Percentiles rank a stretch among this genome's conserved stretches.
Evolutionary conservation across 2,888 invertebrate genomes (phyloP).

Genomic region (Xanthia togata): DNA sequence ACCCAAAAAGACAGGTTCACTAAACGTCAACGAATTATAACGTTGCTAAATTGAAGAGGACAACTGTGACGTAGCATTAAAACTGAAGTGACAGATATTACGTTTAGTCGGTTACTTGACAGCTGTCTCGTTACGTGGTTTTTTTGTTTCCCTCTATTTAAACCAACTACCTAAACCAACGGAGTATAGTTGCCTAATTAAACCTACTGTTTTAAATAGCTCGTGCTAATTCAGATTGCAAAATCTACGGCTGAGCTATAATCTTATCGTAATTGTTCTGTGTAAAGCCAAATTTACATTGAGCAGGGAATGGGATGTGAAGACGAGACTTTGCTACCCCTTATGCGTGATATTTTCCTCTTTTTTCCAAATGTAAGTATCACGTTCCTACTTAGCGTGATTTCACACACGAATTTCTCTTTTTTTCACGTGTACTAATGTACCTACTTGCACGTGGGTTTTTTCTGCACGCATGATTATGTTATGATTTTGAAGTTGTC

Average conservation of each 20-base stretch:
- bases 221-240: constrained; percentile 4
- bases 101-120: too few species aligned
- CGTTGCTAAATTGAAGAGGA: too few species aligned
- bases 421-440: background rate
- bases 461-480: constrained; percentile 4
- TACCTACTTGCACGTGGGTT: background rate
- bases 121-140: too few species aligned
- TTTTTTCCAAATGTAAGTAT: constrained; percentile 23
- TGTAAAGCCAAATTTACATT: background rate
- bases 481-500: background rate
- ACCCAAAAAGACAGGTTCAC: too few species aligned
- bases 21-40: too few species aligned
- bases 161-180: too few species aligned
- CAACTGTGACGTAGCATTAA: too few species aligned
- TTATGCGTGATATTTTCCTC: background rate
- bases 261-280: background rate
- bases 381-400: constrained; percentile 7
- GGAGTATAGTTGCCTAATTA: constrained; percentile 2
- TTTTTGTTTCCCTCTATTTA: too few species aligned
- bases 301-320: background rate
- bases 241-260: background rate
- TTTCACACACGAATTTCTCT: background rate
- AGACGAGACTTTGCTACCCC: background rate
- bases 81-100: too few species aligned
- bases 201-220: constrained; percentile 10